Percentiles rank a stretch among this genome's conserved stretches.
phyloP scores from a whole-genome alignment of 2,888 invertebrate genomes.

The Ornithoptera priamus region DNA sequence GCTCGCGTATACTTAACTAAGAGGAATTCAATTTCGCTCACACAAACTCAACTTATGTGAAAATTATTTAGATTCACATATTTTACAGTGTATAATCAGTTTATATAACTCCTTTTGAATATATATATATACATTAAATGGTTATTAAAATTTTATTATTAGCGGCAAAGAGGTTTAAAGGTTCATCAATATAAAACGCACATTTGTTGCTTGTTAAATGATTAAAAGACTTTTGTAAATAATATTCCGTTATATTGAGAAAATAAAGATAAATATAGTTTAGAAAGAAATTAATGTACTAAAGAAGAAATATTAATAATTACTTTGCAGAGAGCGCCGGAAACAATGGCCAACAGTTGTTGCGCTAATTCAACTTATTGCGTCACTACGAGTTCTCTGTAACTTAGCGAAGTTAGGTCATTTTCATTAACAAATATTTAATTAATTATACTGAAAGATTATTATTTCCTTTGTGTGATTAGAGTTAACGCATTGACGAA shows the following conservation, averaged over 20 bases:
- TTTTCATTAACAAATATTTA: not conserved
- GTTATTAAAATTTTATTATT: not conserved
- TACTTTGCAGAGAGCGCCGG: not conserved
- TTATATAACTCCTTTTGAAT: no score
- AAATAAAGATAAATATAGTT: not conserved
- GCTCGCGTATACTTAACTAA: constrained; percentile 2
- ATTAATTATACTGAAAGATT: not conserved
- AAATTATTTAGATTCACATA: not conserved
- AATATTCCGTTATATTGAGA: not conserved
- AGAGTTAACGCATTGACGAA: no score
- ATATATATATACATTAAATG: not conserved
- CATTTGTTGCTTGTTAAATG: not conserved
- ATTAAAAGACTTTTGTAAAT: not conserved
- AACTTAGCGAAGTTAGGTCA: not conserved
- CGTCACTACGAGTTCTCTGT: not conserved
- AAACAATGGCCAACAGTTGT: constrained; percentile 1
- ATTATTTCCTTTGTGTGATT: not conserved
- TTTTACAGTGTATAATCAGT: not conserved
- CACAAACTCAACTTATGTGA: not conserved
- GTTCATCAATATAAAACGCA: no score
- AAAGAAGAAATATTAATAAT: constrained; percentile 1
- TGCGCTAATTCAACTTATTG: constrained; percentile 2
- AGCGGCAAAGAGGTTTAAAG: no score
- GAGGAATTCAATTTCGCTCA: constrained; percentile 3
- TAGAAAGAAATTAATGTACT: not conserved